Conservation (phyloP, 1,140 invertebrate species). For the Hyphantria cunea region DNA sequence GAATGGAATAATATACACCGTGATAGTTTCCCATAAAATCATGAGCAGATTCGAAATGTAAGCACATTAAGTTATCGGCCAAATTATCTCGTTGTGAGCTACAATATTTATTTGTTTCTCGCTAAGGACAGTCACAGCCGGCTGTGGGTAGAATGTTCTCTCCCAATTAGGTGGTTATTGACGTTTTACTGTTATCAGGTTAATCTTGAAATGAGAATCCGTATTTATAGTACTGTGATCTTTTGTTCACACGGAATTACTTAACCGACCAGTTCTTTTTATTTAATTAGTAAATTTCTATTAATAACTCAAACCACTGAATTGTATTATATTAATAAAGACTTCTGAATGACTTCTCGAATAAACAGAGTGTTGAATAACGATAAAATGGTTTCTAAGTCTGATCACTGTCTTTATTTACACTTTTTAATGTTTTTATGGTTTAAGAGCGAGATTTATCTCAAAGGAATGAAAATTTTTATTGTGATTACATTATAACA, state of each 20-base stretch:
- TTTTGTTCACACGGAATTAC: constrained; percentile 12
- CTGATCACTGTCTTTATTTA: no score
- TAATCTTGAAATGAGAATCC: constrained; percentile 62
- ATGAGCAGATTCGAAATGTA: constrained; percentile 80
- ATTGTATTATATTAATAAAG: no score
- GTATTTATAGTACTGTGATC: constrained; percentile 55
- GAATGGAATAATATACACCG: constrained; percentile 46
- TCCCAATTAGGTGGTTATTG: constrained; percentile 81
- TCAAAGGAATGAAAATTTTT: no score
- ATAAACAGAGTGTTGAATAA: no score
- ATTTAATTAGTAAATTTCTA: no score
- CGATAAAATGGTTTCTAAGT: no score
- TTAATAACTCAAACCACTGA: no score
- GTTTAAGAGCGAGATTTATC: no score
- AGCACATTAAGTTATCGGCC: constrained; percentile 78
- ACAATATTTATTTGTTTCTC: constrained; percentile 81
- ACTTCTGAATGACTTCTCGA: no score
- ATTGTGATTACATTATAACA: no score
- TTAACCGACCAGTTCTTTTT: not conserved
- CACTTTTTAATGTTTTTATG: no score
- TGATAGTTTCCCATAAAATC: constrained; percentile 76
- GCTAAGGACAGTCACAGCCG: constrained; percentile 55
- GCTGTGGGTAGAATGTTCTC: constrained; percentile 72
- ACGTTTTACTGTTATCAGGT: constrained; percentile 78
- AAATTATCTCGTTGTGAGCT: constrained; percentile 77